Evolutionary conservation across 1,140 invertebrate species (phyloP), one percentile per base, ranked within the genome.

Genomic region (Archivesica marissinica): DNA sequence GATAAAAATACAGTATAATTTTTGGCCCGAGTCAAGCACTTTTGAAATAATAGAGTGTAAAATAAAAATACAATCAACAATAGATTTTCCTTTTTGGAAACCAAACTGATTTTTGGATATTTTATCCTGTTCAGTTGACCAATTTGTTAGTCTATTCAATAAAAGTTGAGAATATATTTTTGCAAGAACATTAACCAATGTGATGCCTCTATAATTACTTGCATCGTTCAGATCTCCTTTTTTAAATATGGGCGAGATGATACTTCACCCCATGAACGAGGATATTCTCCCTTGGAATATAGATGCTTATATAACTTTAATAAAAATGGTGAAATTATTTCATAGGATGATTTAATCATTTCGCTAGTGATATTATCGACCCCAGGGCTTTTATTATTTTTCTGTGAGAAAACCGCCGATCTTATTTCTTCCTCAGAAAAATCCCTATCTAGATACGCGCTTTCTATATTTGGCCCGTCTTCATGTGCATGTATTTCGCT

Each of bases 41-140:
- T 66, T 66, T 39, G 64, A 66, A 39, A 39, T 39, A 28, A 39
- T 66, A 7, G 64, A 66, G 23, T 66, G 64, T 39, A 66, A 66
- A 66, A 66, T 13, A n/a, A 66, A 66, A 39, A 66, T 39, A 23
- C 64, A 66, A 66, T 66, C 64, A 2, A n/a, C 23, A 4, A 38
- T 66, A 2, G 17, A 23, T 7, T 66, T 66, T 2, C 64, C 33
- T 20, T 66, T 66, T 66, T 66, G 64, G 23, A 66, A 66, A 11
- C 64, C 64, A 41, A 66, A 66, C 41, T 66, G 64, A 41, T 25
- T 39, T 9, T 66, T 38, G 38, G 28, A 20, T 39, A 39, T 15
- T 39, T 64, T 6, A 39, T 66, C 64, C 6, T 66, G 13, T 39
- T 66, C 28, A 2, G 38, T 25, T 7, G 64, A 39, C 64, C 64